Evolutionary conservation across 2,797 vertebrate species (phyloP).

Genomic region (Xenopus petersii): DNA sequence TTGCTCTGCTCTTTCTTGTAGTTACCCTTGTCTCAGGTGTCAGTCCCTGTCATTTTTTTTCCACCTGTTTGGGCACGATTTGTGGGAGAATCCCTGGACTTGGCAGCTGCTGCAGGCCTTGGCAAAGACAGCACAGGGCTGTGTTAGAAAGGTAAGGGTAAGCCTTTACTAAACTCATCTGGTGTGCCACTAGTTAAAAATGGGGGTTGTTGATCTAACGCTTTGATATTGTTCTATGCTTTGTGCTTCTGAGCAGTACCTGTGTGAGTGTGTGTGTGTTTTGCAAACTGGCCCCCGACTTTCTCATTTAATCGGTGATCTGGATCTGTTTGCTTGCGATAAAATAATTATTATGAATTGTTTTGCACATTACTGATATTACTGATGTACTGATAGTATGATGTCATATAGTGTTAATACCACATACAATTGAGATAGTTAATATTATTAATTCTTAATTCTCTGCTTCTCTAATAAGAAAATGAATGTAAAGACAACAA

Average conservation of each 20-base stretch:
- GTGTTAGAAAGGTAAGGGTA: constrained; percentile 83
- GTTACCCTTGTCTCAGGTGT: constrained; percentile 72
- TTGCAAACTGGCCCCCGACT: too few relatives aligned
- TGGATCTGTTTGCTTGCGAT: too few relatives aligned
- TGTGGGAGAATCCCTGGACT: constrained; percentile 68
- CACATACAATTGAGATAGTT: too few relatives aligned
- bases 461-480: too few relatives aligned
- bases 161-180: constrained; percentile 66
- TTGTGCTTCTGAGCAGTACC: not conserved
- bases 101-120: constrained; percentile 70
- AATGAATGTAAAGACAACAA: too few relatives aligned
- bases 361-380: too few relatives aligned
- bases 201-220: constrained; percentile 64
- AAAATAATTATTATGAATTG: too few relatives aligned
- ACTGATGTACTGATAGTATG: too few relatives aligned
- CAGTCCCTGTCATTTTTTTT: constrained; percentile 57
- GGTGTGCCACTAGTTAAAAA: constrained; percentile 57
- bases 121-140: constrained; percentile 65
- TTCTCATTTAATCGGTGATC: too few relatives aligned
- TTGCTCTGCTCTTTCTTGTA: constrained; percentile 68
- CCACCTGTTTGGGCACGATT: constrained; percentile 64
- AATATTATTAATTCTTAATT: too few relatives aligned
- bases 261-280: too few relatives aligned
- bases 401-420: too few relatives aligned
- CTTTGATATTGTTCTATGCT: constrained; percentile 23